Conservation (phyloP, 30 jellyfish, hydroid and myxozoan genomes). For the Nemopilema nomurai region DNA sequence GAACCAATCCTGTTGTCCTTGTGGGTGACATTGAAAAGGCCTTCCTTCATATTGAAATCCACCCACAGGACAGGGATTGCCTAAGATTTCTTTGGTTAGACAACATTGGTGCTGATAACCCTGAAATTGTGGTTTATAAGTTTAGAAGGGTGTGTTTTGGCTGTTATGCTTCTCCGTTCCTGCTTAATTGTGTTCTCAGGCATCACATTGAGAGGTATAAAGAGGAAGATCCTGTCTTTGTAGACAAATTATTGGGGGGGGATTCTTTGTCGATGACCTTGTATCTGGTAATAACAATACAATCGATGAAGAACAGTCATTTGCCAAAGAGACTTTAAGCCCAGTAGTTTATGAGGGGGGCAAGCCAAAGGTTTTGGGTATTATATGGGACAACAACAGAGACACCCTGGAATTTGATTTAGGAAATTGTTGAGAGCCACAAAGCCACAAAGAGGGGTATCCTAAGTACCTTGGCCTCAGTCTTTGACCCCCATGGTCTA, state of each 20-base stretch:
- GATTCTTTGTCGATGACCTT: constrained; percentile 53
- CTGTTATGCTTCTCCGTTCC: constrained; percentile 42
- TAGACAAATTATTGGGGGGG: constrained; percentile 23
- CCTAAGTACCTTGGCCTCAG: constrained; percentile 34
- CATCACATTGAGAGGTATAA: constrained; percentile 41
- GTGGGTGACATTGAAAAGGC: constrained; percentile 32
- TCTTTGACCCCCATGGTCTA: constrained; percentile 42
- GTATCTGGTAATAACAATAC: constrained; percentile 40
- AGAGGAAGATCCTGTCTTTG: constrained; percentile 49
- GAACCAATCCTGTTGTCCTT: background rate
- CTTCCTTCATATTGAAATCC: constrained; percentile 2
- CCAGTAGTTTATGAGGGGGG: background rate
- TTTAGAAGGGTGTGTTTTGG: constrained; percentile 24
- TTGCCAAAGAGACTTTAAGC: constrained; percentile 47
- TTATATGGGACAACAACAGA: constrained; percentile 9
- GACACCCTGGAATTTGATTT: constrained; percentile 46
- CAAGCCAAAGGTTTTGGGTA: constrained; percentile 7
- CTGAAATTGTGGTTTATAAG: constrained; percentile 48
- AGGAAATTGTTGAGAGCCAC: constrained; percentile 2
- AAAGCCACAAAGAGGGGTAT: constrained; percentile 40
- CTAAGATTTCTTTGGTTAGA: background rate
- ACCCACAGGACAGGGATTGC: background rate
- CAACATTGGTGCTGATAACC: background rate
- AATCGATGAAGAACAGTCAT: constrained; percentile 34
- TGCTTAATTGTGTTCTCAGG: constrained; percentile 43